Evolutionary conservation across 2,113 vertebrate genomes (phyloP).

Genomic region (Echinops telfairi): DNA sequence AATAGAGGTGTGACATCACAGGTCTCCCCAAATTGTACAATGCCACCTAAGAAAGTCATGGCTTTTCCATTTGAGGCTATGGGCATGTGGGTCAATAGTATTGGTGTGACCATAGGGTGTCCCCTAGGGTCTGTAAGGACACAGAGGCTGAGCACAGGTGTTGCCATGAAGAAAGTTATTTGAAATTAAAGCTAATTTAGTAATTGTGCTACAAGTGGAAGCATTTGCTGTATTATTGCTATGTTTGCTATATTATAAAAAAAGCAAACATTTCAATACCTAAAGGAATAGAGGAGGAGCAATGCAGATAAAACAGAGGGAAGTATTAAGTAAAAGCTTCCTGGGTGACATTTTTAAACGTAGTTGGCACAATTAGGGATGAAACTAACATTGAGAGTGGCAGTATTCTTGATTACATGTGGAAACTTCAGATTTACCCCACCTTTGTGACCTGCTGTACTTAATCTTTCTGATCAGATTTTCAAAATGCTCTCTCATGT

Average conservation of each 20-base stretch:
- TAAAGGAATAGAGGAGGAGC: not conserved
- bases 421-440: slow-evolving; percentile 35
- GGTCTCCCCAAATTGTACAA: not conserved
- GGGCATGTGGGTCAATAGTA: not conserved
- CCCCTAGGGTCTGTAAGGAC: not conserved
- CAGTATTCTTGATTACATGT: not conserved
- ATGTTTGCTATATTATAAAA: no score
- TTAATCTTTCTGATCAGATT: slow-evolving; percentile 36
- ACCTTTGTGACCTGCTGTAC: not conserved
- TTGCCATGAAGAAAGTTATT: not conserved
- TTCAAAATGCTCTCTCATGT: slow-evolving; percentile 49
- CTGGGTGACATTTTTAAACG: not conserved
- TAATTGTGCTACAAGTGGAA: not conserved
- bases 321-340: not conserved
- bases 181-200: not conserved
- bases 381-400: not conserved
- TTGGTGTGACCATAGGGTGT: no score
- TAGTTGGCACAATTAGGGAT: not conserved
- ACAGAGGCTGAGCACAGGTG: not conserved
- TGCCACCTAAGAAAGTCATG: not conserved
- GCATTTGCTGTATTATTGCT: not conserved
- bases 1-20: not conserved
- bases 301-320: not conserved
- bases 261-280: not conserved
- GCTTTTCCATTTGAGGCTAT: not conserved